Conservation (phyloP, 2,888 invertebrate genomes). For the Phortica magna region DNA sequence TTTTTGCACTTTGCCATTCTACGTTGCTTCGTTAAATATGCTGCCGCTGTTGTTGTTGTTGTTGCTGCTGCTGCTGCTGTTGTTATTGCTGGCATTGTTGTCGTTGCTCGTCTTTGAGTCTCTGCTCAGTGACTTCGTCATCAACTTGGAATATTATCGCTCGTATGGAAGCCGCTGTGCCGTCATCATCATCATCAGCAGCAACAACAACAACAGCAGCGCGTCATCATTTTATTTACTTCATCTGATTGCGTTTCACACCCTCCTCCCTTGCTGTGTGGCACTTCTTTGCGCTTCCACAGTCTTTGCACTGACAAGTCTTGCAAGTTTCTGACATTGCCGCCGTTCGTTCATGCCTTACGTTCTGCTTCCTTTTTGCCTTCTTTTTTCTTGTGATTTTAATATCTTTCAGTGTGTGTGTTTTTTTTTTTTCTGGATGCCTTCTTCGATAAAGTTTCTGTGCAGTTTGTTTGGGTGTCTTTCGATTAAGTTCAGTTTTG, state of each 20-base stretch:
- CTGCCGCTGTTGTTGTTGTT: not conserved
- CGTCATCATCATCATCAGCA: slow-evolving; percentile 1
- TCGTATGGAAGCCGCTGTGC: not conserved
- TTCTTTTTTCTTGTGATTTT: not conserved
- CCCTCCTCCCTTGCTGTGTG: slow-evolving; percentile 22
- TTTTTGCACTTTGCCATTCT: slow-evolving; percentile 61
- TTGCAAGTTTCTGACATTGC: slow-evolving; percentile 7
- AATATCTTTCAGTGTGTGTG: slow-evolving; percentile 24
- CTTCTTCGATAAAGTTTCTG: slow-evolving; percentile 27
- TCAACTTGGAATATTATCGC: slow-evolving; percentile 8
- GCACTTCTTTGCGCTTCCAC: slow-evolving; percentile 24
- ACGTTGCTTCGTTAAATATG: slow-evolving; percentile 60
- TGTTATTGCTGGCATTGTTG: not conserved
- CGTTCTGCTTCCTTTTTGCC: not conserved
- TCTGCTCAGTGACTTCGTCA: slow-evolving; percentile 37
- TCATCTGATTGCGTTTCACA: slow-evolving; percentile 35
- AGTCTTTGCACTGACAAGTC: slow-evolving; percentile 50
- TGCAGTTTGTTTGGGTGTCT: slow-evolving; percentile 39
- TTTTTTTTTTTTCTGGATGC: slow-evolving; percentile 5
- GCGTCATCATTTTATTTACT: slow-evolving; percentile 16
- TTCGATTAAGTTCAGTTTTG: slow-evolving; percentile 32
- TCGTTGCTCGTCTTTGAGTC: slow-evolving; percentile 29
- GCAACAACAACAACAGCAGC: not conserved
- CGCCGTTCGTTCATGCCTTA: not conserved
- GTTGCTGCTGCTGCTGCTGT: not conserved